phyloP scores from a whole-genome alignment of 2,888 invertebrate genomes.

The Isotomurus palustris region DNA sequence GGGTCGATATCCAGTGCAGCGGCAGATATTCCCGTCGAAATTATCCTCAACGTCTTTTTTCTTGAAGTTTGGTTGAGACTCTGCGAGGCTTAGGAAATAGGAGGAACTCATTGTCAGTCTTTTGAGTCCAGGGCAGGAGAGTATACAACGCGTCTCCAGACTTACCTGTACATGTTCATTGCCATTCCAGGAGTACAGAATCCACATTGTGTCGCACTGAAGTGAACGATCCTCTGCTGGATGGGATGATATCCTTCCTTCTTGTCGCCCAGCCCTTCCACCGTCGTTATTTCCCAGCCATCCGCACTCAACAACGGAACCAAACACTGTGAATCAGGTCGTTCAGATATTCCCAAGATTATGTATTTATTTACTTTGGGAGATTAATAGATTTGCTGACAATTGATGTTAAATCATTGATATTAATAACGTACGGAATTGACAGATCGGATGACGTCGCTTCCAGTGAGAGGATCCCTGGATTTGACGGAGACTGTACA shows the following conservation, averaged over 20 bases:
- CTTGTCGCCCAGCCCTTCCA: constrained; percentile 67
- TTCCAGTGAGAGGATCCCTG: constrained; percentile 46
- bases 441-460: constrained; percentile 56
- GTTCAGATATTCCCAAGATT: no score
- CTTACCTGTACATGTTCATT: constrained; percentile 56
- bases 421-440: constrained; percentile 59
- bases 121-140: no score
- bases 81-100: neutral
- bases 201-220: constrained; percentile 44
- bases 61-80: neutral
- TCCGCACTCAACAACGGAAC: constrained; percentile 61
- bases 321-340: constrained; percentile 56
- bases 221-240: constrained; percentile 60
- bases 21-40: constrained; percentile 64
- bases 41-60: constrained; percentile 61
- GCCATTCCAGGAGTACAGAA: constrained; percentile 73
- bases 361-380: no score
- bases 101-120: neutral
- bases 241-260: constrained; percentile 64
- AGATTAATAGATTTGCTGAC: no score
- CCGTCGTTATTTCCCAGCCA: constrained; percentile 65
- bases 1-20: constrained; percentile 67
- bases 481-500: constrained; percentile 50
- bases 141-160: neutral
- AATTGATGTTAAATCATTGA: no score